phyloP scores from a whole-genome alignment of 2,797 vertebrate genomes.

The Lepus townsendii region DNA sequence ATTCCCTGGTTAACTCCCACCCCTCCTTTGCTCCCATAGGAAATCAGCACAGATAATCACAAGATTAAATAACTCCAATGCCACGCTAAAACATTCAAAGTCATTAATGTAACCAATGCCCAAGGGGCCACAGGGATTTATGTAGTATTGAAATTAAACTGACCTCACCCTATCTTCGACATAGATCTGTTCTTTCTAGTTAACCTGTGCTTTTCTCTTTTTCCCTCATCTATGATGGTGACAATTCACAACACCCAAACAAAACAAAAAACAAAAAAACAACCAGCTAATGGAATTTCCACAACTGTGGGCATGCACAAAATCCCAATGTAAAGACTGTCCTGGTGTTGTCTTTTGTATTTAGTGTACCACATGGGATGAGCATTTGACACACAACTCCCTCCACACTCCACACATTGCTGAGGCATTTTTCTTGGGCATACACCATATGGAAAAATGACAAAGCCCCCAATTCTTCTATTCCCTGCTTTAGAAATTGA shows the following conservation, averaged over 20 bases:
- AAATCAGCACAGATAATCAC: constrained; percentile 83
- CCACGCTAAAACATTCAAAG: constrained; percentile 75
- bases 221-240: constrained; percentile 38
- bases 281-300: constrained; percentile 66
- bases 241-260: constrained; percentile 60
- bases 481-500: constrained; percentile 47
- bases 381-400: constrained; percentile 36
- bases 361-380: not conserved
- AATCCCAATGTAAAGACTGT: not conserved
- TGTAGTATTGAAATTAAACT: constrained; percentile 78
- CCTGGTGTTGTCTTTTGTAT: not conserved
- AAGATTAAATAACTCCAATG: constrained; percentile 85
- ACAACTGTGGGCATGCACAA: constrained; percentile 35
- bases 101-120: constrained; percentile 78
- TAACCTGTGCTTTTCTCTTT: constrained; percentile 76
- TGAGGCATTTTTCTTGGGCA: constrained; percentile 58
- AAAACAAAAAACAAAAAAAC: not conserved
- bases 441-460: constrained; percentile 60
- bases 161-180: constrained; percentile 72
- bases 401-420: constrained; percentile 22
- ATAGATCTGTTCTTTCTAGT: constrained; percentile 71
- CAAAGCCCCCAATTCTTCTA: not conserved
- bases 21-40: constrained; percentile 73
- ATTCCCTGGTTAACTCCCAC: constrained; percentile 75
- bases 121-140: constrained; percentile 74